Base-by-base conservation (phyloP, 2,797 vertebrate genomes). In the Lateolabrax maculatus region DNA sequence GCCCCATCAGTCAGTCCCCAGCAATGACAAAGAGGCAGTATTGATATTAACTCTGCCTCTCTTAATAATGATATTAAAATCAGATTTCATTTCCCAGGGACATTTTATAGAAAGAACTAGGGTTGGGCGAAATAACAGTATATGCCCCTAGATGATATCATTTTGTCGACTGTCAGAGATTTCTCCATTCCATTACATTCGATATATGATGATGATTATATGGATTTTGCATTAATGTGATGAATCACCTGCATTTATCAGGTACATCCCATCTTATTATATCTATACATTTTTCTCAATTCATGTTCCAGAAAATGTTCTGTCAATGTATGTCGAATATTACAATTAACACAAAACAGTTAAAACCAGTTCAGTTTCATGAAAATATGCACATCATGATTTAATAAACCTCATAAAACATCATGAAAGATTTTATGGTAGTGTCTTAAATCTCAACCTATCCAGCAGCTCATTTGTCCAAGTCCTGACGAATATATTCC, bases 1-100 rank as follows among this genome's bases (percentile, higher is more conserved):
- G 31, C 37, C 37, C 15, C 64, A 46, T 13, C 75, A 52, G 34
- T 34, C 44, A 61, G 53, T 70, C 73, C 61, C 55, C 48, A 51
- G 61, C 39, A 48, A 19, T 19, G 51, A 25, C n/a, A 13, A 23
- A 57, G 6, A 9, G 9, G n/a, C 36, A 74, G 6, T 63, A 25
- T 13, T 31, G 18, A 61, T 29, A 37, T 53, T 18, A 52, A 44
- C 1, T 52, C 21, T 79, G n/a, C 5, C 8, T 9, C 34, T 60
- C 43, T 7, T 44, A 44, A 27, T 19, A 16, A 12, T 19, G 4
- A 3, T 5, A 27, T 64, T 13, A 1, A 60, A 49, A 75, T 43
- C 21, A 5, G 1, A 72, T 63, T 64, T 62, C 9, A 61, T 70
- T 74, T 70, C 37, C 12, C n/a, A 39, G 15, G 18, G 6, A 34